phyloP scores from a whole-genome alignment of 1,140 invertebrate genomes.

The Amphibalanus amphitrite region DNA sequence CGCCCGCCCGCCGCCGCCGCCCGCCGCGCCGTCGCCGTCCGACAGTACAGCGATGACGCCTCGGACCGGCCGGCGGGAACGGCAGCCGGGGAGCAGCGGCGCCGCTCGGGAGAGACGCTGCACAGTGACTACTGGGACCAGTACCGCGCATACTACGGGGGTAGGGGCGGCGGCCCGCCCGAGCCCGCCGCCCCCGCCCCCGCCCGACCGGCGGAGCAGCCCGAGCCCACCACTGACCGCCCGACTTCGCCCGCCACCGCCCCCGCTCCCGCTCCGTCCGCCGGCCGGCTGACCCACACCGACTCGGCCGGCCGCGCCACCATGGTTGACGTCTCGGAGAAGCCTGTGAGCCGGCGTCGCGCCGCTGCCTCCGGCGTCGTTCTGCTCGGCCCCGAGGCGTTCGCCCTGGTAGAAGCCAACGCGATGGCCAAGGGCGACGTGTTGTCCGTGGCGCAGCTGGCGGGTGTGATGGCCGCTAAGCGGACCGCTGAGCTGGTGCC shows the following conservation, averaged over 20 bases:
- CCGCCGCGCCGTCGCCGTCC: too few species aligned
- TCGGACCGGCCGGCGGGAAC: too few species aligned
- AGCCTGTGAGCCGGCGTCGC: conserved; percentile 42
- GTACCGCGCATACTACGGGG: too few species aligned
- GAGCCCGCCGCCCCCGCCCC: too few species aligned
- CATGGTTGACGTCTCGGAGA: conserved; percentile 81
- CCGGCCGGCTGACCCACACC: conserved; percentile 24
- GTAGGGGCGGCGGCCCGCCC: too few species aligned
- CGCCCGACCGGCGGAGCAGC: too few species aligned
- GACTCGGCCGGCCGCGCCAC: conserved; percentile 54
- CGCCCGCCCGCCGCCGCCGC: too few species aligned
- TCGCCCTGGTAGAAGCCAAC: conserved; percentile 53
- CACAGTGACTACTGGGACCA: too few species aligned
- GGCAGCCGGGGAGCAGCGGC: too few species aligned
- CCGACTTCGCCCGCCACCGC: conserved; percentile 35
- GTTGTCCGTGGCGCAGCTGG: conserved; percentile 64
- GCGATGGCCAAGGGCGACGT: conserved; percentile 85
- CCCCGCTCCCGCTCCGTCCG: too few species aligned
- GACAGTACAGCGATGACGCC: too few species aligned
- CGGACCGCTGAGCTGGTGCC: conserved; percentile 75
- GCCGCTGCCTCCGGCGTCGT: conserved; percentile 57
- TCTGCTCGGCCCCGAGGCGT: conserved; percentile 42
- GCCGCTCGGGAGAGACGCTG: too few species aligned
- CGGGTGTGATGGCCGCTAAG: conserved; percentile 86
- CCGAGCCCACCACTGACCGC: conserved; percentile 32